A percentile compares a stretch with the other conserved stretches of the same genome.
Evolutionary conservation across 2,888 invertebrate species (phyloP).

Genomic region (Gastracanthus pulcherrimus): DNA sequence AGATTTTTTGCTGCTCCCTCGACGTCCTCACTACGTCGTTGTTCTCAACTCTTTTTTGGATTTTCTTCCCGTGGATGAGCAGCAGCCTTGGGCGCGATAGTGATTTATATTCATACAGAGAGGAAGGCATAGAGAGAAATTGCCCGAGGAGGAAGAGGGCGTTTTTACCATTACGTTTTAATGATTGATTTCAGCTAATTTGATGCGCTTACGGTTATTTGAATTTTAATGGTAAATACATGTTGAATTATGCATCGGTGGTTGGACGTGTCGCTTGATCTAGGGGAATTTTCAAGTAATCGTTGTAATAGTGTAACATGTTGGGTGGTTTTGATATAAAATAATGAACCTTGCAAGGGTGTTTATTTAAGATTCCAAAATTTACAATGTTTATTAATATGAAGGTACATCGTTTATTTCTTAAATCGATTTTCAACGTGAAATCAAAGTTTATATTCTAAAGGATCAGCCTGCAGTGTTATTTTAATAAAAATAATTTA

Average conservation of each 20-base stretch:
- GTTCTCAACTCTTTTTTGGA: not conserved
- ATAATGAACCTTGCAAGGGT: no score
- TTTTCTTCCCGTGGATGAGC: not conserved
- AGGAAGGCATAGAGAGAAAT: not conserved
- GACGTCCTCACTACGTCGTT: not conserved
- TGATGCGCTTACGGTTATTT: conserved; percentile 20
- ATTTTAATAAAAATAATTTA: no score
- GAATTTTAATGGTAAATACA: conserved; percentile 32
- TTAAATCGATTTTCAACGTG: no score
- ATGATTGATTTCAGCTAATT: conserved; percentile 40
- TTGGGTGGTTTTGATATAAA: no score
- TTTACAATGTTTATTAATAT: no score
- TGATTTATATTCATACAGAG: conserved; percentile 20
- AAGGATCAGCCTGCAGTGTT: no score
- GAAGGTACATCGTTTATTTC: no score
- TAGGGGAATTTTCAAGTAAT: not conserved
- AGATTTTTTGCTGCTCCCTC: not conserved
- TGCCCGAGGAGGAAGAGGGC: not conserved
- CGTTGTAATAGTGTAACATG: not conserved
- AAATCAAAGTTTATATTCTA: no score
- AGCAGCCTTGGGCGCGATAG: not conserved
- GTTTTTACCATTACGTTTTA: not conserved
- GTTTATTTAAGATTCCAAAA: no score
- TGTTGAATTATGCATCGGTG: conserved; percentile 13
- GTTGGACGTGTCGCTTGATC: not conserved